A percentile compares a stretch with the other conserved stretches of the same genome.
Evolutionary conservation across 2,113 vertebrate species (phyloP).

Genomic region (Bubalus kerabau): DNA sequence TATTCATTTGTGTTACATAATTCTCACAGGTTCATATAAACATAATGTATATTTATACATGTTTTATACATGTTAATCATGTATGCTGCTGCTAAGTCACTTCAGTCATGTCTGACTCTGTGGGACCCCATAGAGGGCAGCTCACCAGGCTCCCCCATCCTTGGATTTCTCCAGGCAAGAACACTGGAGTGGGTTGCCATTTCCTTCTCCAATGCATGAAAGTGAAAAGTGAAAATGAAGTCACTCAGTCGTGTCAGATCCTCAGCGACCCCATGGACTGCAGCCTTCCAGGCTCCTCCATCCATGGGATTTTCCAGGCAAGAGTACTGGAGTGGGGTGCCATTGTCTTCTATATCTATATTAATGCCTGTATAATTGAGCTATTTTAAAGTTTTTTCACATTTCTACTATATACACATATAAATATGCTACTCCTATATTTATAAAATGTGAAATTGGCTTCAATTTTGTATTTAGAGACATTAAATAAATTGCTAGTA

Average conservation of each 20-base stretch:
- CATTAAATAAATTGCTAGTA: background rate
- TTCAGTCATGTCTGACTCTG: no score
- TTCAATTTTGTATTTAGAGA: background rate
- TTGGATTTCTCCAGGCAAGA: no score
- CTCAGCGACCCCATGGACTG: no score
- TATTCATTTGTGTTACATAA: background rate
- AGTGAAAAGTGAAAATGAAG: no score
- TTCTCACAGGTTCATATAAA: background rate
- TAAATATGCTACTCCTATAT: background rate
- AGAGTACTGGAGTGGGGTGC: no score
- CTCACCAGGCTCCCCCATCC: no score
- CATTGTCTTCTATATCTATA: background rate
- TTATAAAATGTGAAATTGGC: background rate
- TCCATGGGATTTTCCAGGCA: no score
- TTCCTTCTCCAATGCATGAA: no score
- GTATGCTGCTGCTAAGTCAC: background rate
- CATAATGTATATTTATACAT: background rate
- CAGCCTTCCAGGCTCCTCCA: no score
- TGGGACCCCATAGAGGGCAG: no score
- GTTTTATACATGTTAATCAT: background rate
- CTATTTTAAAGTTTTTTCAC: background rate
- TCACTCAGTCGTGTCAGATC: fast-evolving
- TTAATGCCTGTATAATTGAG: background rate
- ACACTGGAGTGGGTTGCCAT: no score
- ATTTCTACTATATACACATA: background rate